Evolutionary conservation across 2,797 vertebrate genomes (phyloP).

Genomic region (Anas capensis): DNA sequence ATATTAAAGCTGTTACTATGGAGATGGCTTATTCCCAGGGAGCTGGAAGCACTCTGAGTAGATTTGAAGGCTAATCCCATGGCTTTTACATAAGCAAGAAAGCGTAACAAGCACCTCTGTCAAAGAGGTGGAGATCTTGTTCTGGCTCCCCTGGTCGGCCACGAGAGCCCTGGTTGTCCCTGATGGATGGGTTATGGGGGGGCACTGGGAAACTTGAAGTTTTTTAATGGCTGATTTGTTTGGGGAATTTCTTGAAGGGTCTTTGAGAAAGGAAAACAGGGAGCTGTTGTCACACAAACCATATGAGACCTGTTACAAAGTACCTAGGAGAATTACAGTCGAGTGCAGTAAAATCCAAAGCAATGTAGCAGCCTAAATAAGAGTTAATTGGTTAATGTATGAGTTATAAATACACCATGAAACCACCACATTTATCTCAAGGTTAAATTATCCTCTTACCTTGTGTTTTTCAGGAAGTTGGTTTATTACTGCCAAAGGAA

Average conservation of each 20-base stretch:
- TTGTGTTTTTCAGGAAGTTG: background rate
- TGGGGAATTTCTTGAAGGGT: background rate
- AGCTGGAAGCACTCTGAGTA: conserved; percentile 57
- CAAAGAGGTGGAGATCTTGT: background rate
- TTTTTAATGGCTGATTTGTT: background rate
- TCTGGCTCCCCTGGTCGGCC: background rate
- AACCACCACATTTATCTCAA: background rate
- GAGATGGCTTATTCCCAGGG: conserved; percentile 65
- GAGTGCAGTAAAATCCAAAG: background rate
- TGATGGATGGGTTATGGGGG: rapidly evolving
- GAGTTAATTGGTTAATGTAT: background rate
- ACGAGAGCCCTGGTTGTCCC: background rate
- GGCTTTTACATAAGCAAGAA: conserved; percentile 67
- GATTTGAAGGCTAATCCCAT: conserved; percentile 68
- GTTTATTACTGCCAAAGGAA: background rate
- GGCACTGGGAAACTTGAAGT: background rate
- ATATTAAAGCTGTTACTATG: conserved; percentile 72
- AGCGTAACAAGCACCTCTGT: background rate
- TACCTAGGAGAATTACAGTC: background rate
- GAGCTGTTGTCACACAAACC: background rate
- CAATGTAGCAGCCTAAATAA: background rate
- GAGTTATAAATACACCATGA: background rate
- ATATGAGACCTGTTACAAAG: background rate
- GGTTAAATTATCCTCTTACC: background rate
- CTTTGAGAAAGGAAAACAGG: background rate